Evolutionary conservation across 2,888 invertebrate species (phyloP).

Genomic region (Parnassius smintheus): DNA sequence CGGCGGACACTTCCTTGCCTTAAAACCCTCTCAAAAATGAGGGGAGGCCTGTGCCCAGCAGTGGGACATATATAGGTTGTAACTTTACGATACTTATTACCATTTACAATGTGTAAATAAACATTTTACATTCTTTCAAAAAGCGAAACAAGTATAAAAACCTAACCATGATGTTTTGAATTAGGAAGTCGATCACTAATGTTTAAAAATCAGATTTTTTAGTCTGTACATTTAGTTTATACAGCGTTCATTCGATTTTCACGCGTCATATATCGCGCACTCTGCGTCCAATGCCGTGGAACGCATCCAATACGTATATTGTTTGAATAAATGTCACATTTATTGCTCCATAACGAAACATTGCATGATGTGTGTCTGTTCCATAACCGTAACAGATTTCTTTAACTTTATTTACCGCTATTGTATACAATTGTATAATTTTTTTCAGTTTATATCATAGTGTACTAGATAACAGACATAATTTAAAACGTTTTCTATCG

Average conservation of each 20-base stretch:
- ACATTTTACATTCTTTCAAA: too few species aligned
- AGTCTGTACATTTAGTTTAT: slow-evolving; percentile 24
- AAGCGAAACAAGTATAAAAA: too few species aligned
- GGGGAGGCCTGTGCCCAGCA: too few species aligned
- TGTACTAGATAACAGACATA: too few species aligned
- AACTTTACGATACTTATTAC: too few species aligned
- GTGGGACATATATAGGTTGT: too few species aligned
- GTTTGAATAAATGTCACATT: slow-evolving; percentile 57
- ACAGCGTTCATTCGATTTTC: slow-evolving; percentile 59
- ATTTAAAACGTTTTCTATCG: too few species aligned
- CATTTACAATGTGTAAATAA: too few species aligned
- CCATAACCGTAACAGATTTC: slow-evolving; percentile 52
- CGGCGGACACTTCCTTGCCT: too few species aligned
- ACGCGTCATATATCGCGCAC: slow-evolving; percentile 65
- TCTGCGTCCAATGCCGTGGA: slow-evolving; percentile 67
- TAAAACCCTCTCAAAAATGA: too few species aligned
- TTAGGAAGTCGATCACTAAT: not conserved
- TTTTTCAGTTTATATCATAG: too few species aligned
- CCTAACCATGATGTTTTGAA: too few species aligned
- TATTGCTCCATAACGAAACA: slow-evolving; percentile 46
- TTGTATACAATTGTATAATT: slow-evolving; percentile 34
- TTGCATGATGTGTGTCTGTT: slow-evolving; percentile 45
- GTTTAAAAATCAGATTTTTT: slow-evolving; percentile 2
- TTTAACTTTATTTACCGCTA: slow-evolving; percentile 41
- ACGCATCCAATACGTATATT: slow-evolving; percentile 57